Evolutionary conservation across 1,140 invertebrate genomes (phyloP).

Genomic region (Eubasilissa regina): DNA sequence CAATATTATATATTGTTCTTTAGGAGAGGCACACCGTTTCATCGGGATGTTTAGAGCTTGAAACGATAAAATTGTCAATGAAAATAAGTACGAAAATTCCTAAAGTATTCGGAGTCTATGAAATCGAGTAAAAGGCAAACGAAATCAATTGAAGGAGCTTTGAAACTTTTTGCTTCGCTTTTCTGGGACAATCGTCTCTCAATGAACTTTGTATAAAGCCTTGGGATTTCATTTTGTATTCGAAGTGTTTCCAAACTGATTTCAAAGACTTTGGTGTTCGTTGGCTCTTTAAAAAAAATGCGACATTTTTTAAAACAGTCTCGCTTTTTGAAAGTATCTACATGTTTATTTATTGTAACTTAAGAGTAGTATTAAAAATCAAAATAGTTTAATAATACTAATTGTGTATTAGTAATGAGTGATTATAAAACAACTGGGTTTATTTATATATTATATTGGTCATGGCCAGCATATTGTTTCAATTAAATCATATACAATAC

Average conservation of each 20-base stretch:
- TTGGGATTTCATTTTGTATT: constrained; percentile 30
- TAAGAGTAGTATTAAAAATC: no score
- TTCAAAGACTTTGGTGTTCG: constrained; percentile 18
- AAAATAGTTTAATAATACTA: no score
- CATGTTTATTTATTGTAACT: no score
- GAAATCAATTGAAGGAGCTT: constrained; percentile 34
- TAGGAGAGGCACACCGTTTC: background rate
- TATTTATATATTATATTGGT: no score
- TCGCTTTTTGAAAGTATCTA: background rate
- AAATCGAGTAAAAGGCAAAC: constrained; percentile 32
- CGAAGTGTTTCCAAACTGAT: constrained; percentile 30
- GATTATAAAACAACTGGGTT: no score
- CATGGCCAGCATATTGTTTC: no score
- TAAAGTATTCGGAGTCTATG: constrained; percentile 21
- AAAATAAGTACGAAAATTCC: constrained; percentile 20
- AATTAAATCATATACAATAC: no score
- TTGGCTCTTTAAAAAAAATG: constrained; percentile 9
- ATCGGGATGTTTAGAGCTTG: background rate
- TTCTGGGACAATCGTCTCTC: constrained; percentile 34
- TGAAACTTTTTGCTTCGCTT: constrained; percentile 22
- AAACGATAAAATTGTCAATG: constrained; percentile 35
- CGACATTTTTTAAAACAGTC: background rate
- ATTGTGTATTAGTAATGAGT: no score
- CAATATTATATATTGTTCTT: constrained; percentile 7
- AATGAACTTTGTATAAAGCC: constrained; percentile 40